A percentile compares a stretch with the other conserved stretches of the same genome.
These are phyloP conservation scores for Sisor rabdophorus DNA, from an alignment of 2,113 vertebrate species.

Conservation along the genomic window DNA sequence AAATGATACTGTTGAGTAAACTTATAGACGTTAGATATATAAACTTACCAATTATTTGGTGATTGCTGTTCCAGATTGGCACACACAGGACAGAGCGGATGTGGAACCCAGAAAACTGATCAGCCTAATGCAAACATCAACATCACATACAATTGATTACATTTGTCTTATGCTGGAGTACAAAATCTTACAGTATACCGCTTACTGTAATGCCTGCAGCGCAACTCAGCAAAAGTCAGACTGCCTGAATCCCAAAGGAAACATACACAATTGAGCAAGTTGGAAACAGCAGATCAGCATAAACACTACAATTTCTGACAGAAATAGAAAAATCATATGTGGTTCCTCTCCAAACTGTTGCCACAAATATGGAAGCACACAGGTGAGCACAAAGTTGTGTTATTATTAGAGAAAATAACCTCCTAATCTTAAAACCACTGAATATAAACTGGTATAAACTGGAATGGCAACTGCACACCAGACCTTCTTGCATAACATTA, in stretches of 20 bases:
- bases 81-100: constrained; percentile 97
- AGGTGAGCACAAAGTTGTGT: too few relatives aligned
- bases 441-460: too few relatives aligned
- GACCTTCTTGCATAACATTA: too few relatives aligned
- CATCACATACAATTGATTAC: constrained; percentile 2
- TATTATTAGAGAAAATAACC: too few relatives aligned
- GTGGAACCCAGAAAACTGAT: constrained; percentile 97
- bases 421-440: too few relatives aligned
- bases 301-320: not conserved
- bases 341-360: too few relatives aligned
- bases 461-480: too few relatives aligned
- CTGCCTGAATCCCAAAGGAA: constrained; percentile 5
- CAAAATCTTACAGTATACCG: not conserved
- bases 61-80: constrained; percentile 97
- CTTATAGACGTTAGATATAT: not conserved
- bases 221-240: constrained; percentile 2
- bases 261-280: not conserved
- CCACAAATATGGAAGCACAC: too few relatives aligned
- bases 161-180: constrained; percentile 15
- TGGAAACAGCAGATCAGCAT: constrained; percentile 1
- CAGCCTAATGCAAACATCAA: constrained; percentile 76
- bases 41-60: constrained; percentile 96
- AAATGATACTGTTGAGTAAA: not conserved
- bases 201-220: constrained; percentile 12
- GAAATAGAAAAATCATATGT: constrained; percentile 1